Conservation (phyloP, 2,113 vertebrate genomes). For the Ibidorhyncha struthersii region DNA sequence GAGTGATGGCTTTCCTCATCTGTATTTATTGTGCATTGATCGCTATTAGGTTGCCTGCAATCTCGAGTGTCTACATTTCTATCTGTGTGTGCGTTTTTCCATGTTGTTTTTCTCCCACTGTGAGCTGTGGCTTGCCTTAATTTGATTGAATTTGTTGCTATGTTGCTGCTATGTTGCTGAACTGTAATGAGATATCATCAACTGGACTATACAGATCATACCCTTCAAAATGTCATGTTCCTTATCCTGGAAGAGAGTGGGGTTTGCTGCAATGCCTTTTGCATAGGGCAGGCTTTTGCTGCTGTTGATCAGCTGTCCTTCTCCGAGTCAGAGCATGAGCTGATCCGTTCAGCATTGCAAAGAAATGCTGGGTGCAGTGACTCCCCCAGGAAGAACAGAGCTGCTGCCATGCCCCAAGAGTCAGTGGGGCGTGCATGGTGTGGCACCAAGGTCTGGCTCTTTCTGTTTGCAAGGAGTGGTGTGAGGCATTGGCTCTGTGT, state of each 20-base stretch:
- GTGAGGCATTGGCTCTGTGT: background rate
- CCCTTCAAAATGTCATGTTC: background rate
- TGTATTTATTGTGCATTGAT: accelerated
- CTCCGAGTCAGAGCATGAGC: background rate
- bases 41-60: background rate
- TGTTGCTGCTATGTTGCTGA: background rate
- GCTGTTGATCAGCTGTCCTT: background rate
- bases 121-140: background rate
- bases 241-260: background rate
- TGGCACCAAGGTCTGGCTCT: background rate
- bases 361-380: background rate
- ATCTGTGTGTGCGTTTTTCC: accelerated
- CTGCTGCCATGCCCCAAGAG: background rate
- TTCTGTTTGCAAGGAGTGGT: background rate
- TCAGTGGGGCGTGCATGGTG: background rate
- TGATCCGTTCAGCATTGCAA: accelerated
- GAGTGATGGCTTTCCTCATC: background rate
- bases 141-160: background rate
- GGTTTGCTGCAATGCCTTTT: background rate
- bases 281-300: background rate
- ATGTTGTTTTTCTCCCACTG: background rate
- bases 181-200: background rate
- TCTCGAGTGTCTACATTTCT: background rate
- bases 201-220: background rate
- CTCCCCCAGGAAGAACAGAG: background rate